Percentiles rank a stretch among this genome's conserved stretches.
Evolutionary conservation across 2,113 vertebrate genomes (phyloP).

Genomic region (Tretioscincus oriximinensis): DNA sequence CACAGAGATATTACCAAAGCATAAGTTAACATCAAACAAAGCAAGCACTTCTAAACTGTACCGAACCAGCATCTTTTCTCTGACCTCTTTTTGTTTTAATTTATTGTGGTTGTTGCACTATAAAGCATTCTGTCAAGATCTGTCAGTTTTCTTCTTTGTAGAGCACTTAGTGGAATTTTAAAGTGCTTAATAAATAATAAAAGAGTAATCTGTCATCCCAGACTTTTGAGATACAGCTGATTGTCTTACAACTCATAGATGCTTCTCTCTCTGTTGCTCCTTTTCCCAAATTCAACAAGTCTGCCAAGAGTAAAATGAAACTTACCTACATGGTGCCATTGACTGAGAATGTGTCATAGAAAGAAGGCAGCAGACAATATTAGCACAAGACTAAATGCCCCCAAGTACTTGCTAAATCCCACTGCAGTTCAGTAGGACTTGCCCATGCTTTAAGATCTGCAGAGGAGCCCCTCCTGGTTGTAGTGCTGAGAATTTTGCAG

Average conservation of each 20-base stretch:
- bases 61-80: background rate
- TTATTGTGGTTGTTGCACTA: background rate
- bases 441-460: background rate
- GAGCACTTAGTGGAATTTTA: background rate
- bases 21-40: background rate
- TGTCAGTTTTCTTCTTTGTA: background rate
- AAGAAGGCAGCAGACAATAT: slow-evolving; percentile 53
- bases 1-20: background rate
- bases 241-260: background rate
- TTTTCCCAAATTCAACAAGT: background rate
- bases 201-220: background rate
- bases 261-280: background rate
- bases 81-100: background rate
- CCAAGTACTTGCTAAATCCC: background rate
- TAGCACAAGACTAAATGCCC: background rate
- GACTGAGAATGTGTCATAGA: slow-evolving; percentile 64
- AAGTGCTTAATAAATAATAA: slow-evolving; percentile 9
- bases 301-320: background rate
- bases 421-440: background rate
- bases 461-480: slow-evolving; percentile 12
- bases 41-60: background rate
- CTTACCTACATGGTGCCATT: slow-evolving; percentile 51
- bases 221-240: background rate
- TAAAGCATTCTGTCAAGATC: background rate
- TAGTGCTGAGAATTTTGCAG: too few relatives aligned